Evolutionary conservation across 2,888 invertebrate genomes (phyloP), one percentile per base, ranked within the genome.

Genomic region (Unio delphinus): DNA sequence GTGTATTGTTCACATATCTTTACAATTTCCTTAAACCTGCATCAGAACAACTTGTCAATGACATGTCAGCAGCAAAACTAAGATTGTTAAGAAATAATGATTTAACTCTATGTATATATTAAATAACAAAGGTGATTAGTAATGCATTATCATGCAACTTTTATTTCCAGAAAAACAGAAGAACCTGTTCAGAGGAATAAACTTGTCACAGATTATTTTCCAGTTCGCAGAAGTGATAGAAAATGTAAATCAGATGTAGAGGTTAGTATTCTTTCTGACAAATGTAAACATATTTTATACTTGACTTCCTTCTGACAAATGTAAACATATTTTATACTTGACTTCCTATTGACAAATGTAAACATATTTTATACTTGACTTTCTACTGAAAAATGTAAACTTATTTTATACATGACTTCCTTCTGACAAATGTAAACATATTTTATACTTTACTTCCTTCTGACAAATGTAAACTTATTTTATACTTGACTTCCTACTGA

Each of bases 171-270:
- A 59, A 74, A 72, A 62, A 55, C 70, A 64, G 74, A 75, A 26
- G 67, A 65, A 26, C 64, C 68, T 28, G 74, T 72, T n/a, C 61
- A 69, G 54, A 75, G 73, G 57, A 81, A 79, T 64, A 79, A 73
- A 34, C 72, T 78, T 20, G 75, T 87, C 61, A 87, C 86, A 70
- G 86, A 85, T 65, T 87, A 80, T 67, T 87, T 84, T 67, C 82
- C 82, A 45, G 82, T 88, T 2, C 70, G 88, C 62, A 76, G 88
- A 58, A 88, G 87, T 78, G 80, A 79, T 54, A 74, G 87, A 64
- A 77, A 76, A 69, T 76, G 78, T 61, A 82, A 81, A 68, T 79
- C 80, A 34, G 81, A 83, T 58, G 72, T 87, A 62, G 80, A 87
- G 84, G 88, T 86, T 79, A 64, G 61, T 55, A 34, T 34, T 34